A percentile compares a stretch with the other conserved stretches of the same genome.
phyloP scores from a whole-genome alignment of 1,140 invertebrate genomes.

The Camponotus pennsylvanicus region DNA sequence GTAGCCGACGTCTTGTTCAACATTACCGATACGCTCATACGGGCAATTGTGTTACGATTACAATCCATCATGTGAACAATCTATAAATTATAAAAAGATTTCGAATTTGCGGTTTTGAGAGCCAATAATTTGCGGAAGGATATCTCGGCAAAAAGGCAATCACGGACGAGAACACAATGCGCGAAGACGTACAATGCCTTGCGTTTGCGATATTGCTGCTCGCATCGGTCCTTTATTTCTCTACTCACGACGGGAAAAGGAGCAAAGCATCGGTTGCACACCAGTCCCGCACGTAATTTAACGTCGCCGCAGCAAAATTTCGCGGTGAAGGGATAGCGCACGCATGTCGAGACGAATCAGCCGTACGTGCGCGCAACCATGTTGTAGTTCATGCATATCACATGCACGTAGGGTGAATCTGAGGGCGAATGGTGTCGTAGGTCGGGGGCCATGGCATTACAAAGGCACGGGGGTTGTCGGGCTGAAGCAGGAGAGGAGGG shows the following conservation, averaged over 20 bases:
- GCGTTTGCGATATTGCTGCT: not conserved
- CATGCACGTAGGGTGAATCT: slow-evolving; percentile 24
- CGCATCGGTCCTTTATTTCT: slow-evolving; percentile 30
- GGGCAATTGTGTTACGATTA: not conserved
- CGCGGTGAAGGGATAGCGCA: not conserved
- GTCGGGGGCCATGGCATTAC: slow-evolving; percentile 63
- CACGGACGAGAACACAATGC: not conserved
- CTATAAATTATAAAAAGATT: not conserved
- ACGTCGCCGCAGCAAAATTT: slow-evolving; percentile 44
- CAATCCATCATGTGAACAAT: not conserved
- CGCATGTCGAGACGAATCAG: slow-evolving; percentile 54
- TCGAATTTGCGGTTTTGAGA: not conserved
- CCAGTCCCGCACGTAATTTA: slow-evolving; percentile 26
- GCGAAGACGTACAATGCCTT: slow-evolving; percentile 14
- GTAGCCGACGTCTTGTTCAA: not conserved
- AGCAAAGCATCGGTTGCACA: slow-evolving; percentile 7
- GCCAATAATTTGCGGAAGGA: not conserved
- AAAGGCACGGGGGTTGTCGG: slow-evolving; percentile 61
- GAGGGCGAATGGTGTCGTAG: slow-evolving; percentile 49
- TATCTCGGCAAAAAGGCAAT: not conserved
- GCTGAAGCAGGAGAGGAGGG: not conserved
- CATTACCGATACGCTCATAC: not conserved
- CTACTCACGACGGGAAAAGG: slow-evolving; percentile 6
- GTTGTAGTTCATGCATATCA: slow-evolving; percentile 43
- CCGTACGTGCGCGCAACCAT: slow-evolving; percentile 21